Evolutionary conservation across 2,113 vertebrate species (phyloP).

Genomic region (Psammodynastes pulverulentus): DNA sequence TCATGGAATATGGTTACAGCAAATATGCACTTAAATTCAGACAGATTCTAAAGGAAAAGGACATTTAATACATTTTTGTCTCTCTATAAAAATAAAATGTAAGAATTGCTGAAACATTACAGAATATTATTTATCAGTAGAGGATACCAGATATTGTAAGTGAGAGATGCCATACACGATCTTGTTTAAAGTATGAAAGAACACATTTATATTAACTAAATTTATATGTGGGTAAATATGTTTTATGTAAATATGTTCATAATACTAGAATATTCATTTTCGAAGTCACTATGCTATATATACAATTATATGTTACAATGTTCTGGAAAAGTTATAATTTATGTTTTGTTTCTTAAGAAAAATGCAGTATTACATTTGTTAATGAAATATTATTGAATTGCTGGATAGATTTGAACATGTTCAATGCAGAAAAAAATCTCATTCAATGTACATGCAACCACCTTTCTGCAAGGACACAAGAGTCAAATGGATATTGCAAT

Average conservation of each 20-base stretch:
- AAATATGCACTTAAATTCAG: neutral
- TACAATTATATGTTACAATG: neutral
- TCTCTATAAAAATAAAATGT: neutral
- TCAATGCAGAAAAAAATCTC: neutral
- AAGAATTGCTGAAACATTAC: neutral
- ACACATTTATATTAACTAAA: neutral
- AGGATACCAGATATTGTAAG: neutral
- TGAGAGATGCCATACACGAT: neutral
- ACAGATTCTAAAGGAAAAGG: neutral
- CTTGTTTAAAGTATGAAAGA: constrained; percentile 14
- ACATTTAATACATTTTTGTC: neutral
- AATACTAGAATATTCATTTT: neutral
- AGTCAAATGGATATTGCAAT: constrained; percentile 28
- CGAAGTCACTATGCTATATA: neutral
- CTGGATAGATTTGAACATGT: constrained; percentile 5
- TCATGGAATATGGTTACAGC: neutral
- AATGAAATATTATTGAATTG: neutral
- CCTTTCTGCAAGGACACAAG: constrained; percentile 30
- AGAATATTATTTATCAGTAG: neutral
- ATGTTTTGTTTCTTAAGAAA: neutral
- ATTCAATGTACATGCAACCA: neutral
- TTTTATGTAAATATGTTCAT: neutral
- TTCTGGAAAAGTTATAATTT: neutral
- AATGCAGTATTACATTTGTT: constrained; percentile 9
- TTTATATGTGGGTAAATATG: neutral